These are phyloP conservation scores for Rhinolophus sinicus DNA, from an alignment of 2,113 vertebrate genomes.

Conservation along the genomic window DNA sequence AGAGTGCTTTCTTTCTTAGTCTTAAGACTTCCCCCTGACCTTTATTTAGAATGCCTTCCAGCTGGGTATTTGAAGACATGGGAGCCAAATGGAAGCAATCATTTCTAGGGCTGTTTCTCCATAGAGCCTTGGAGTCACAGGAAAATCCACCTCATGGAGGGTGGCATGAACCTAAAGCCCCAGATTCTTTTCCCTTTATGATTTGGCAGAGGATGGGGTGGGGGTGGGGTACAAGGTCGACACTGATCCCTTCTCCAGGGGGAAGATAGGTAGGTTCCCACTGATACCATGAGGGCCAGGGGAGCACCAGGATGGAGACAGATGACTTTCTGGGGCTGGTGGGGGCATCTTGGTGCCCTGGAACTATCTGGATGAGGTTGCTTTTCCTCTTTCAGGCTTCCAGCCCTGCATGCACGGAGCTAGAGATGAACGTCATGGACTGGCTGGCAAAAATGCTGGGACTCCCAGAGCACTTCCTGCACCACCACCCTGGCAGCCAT, in stretches of 20 bases:
- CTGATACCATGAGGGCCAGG: accelerated
- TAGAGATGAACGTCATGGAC: constrained; percentile 98
- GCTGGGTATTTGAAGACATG: neutral
- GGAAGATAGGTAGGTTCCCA: neutral
- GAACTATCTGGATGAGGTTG: neutral
- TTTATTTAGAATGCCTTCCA: neutral
- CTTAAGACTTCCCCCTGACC: neutral
- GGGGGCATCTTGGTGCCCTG: neutral
- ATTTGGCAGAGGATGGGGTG: neutral
- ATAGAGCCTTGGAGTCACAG: neutral
- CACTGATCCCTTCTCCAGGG: neutral
- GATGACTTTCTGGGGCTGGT: neutral
- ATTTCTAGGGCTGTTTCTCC: neutral
- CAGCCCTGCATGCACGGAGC: constrained; percentile 96
- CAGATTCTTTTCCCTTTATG: neutral
- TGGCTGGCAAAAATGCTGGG: constrained; percentile 97
- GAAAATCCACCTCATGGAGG: neutral
- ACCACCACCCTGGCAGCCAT: constrained; percentile 91
- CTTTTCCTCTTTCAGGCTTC: constrained; percentile 88
- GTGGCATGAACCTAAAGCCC: neutral
- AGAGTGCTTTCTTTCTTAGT: neutral
- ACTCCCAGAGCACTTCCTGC: constrained; percentile 93
- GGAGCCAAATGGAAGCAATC: neutral
- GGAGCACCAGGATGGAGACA: neutral
- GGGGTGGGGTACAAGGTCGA: neutral